Base-by-base conservation (phyloP, 2,113 vertebrate species). In the Poicephalus gulielmi region DNA sequence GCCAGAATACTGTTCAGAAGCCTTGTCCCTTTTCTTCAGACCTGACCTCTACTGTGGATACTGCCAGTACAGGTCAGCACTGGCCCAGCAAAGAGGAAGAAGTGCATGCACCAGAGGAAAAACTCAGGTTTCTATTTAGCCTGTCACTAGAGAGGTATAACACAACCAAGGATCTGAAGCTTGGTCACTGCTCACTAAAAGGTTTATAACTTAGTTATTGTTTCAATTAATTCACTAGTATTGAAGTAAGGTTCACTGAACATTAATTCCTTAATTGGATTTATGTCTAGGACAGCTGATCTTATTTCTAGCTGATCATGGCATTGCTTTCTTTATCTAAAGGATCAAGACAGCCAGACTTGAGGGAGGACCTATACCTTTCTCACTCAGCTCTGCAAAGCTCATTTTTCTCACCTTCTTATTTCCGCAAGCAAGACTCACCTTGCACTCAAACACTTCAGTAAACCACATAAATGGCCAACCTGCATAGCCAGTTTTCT, bases 201-300 rank as follows among this genome's bases (percentile, higher is more conserved):
- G 68, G 64, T 88, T 90, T 92, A 23, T 88, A 93, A 93, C 39
- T 70, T 85, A 62, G 66, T 94, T 86, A 88, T 55, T 83, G 71
- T 64, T 86, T 55, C 90, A 86, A 78, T 92, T 93, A 96, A 96
- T 93, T 94, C 55, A 83, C 67, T 81, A 90, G 64, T 33, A 93
- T 55, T 78, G 47, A 86, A 83, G 52, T 88, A 83, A 67, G 85
- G 75, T 47, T 94, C 90, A 90, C 43, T 55, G 60, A 90, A 74
- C 73, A 78, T 91, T 91, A 92, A 94, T 95, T 92, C 76, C 50
- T 83, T 90, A 84, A 77, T 30, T 90, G 50, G 88, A 76, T 92
- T 93, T 88, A 86, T 64, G 76, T 47, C 50, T 63, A 43, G 37
- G 30, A 91, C 46, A 80, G 27, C 39, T 83, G 67, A 57, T 69